Conservation (phyloP, 2,797 vertebrate species). For the Pseudomugil gertrudae region DNA sequence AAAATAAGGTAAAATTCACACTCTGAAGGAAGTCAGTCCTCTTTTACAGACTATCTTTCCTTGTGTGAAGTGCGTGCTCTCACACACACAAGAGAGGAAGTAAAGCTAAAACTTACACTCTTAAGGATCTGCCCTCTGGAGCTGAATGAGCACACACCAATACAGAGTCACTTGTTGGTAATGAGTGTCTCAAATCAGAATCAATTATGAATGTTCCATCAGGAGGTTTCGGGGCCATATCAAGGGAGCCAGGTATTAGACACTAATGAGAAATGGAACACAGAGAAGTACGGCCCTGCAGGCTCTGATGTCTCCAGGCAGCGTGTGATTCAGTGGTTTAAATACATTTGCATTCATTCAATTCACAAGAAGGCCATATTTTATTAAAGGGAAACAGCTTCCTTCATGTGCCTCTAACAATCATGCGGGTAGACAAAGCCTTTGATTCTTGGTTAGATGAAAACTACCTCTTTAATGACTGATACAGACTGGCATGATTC, state of each 20-base stretch:
- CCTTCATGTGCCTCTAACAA: slow-evolving; percentile 61
- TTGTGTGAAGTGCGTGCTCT: slow-evolving; percentile 2
- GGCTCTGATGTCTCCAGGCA: slow-evolving; percentile 67
- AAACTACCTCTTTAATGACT: slow-evolving; percentile 53
- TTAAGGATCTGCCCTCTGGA: slow-evolving; percentile 63
- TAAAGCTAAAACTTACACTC: slow-evolving; percentile 51
- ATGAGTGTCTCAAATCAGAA: slow-evolving; percentile 77
- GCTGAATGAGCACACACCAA: slow-evolving; percentile 48
- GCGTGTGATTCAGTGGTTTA: slow-evolving; percentile 67
- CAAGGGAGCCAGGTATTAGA: slow-evolving; percentile 71
- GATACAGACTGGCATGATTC: slow-evolving; percentile 38
- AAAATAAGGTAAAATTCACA: slow-evolving; percentile 50
- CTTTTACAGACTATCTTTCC: slow-evolving; percentile 28
- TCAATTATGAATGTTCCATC: slow-evolving; percentile 82
- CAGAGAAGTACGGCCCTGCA: slow-evolving; percentile 68
- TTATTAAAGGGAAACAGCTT: slow-evolving; percentile 69
- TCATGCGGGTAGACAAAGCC: slow-evolving; percentile 60
- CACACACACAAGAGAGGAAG: slow-evolving; percentile 34
- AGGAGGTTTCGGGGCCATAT: slow-evolving; percentile 70
- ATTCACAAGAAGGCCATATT: slow-evolving; percentile 65
- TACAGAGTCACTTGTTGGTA: slow-evolving; percentile 76
- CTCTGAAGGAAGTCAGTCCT: slow-evolving; percentile 52
- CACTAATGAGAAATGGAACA: slow-evolving; percentile 78
- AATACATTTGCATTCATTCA: slow-evolving; percentile 79
- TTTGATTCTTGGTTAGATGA: slow-evolving; percentile 67